These are phyloP conservation scores for Nomada ferruginata DNA, from an alignment of 2,888 invertebrate genomes.

Conservation along the genomic window DNA sequence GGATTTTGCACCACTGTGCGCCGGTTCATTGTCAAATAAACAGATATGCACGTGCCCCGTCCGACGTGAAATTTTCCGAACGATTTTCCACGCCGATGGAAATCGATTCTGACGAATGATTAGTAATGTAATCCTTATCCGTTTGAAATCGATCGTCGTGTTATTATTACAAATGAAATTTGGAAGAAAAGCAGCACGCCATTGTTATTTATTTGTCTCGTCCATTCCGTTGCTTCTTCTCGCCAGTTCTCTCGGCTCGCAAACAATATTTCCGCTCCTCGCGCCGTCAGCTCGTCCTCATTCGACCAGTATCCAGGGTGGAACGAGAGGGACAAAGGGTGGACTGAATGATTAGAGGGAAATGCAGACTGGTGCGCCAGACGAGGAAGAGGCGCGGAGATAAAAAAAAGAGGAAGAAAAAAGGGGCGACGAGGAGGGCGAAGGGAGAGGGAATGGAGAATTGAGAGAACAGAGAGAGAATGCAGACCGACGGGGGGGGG, in stretches of 20 bases:
- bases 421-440: constrained; percentile 32
- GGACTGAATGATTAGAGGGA: constrained; percentile 38
- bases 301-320: constrained; percentile 45
- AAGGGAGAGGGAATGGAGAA: constrained; percentile 24
- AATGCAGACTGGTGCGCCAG: background rate
- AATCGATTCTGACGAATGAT: too few species aligned
- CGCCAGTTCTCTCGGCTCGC: constrained; percentile 16
- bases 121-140: too few species aligned
- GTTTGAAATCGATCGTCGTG: too few species aligned
- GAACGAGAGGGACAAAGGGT: constrained; percentile 41
- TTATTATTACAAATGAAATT: constrained; percentile 2
- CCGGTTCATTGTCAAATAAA: background rate
- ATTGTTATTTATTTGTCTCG: background rate
- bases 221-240: too few species aligned
- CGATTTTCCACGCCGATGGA: too few species aligned
- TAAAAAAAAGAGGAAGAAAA: constrained; percentile 26
- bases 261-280: constrained; percentile 55
- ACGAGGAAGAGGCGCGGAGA: background rate
- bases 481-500: background rate
- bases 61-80: too few species aligned
- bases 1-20: too few species aligned
- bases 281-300: constrained; percentile 38
- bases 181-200: background rate
- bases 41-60: too few species aligned
- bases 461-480: constrained; percentile 9